A percentile compares a stretch with the other conserved stretches of the same genome.
These are phyloP conservation scores for Drosophila grimshawi DNA, from an alignment of 1,140 invertebrate genomes.

Conservation along the genomic window DNA sequence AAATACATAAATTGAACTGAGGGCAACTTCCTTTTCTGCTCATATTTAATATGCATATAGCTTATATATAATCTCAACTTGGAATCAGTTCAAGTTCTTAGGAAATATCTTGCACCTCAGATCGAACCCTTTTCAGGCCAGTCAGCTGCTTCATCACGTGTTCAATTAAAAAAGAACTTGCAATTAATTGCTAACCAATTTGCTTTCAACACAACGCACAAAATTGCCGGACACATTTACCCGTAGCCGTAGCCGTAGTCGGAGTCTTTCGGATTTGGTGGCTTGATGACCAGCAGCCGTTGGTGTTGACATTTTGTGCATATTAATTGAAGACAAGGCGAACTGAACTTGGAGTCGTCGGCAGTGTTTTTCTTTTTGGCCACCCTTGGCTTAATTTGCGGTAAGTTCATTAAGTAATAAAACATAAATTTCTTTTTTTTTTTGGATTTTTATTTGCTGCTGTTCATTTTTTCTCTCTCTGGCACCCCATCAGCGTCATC, in stretches of 20 bases:
- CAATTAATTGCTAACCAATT: conserved; percentile 76
- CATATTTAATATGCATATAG: no score
- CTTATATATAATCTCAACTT: no score
- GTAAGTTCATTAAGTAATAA: conserved; percentile 83
- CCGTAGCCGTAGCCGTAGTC: conserved; percentile 13
- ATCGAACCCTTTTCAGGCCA: conserved; percentile 27
- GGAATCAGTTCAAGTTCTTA: not conserved
- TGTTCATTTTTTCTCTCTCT: conserved; percentile 25
- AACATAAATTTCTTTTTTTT: conserved; percentile 78
- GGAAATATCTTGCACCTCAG: conserved; percentile 13
- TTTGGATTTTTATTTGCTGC: conserved; percentile 22
- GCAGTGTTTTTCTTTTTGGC: conserved; percentile 14
- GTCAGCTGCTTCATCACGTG: conserved; percentile 39
- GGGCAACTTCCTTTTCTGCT: no score
- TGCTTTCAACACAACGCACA: conserved; percentile 37
- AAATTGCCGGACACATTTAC: conserved; percentile 37
- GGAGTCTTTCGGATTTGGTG: conserved; percentile 26
- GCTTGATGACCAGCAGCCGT: conserved; percentile 61
- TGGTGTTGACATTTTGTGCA: conserved; percentile 78
- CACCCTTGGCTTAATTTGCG: conserved; percentile 80
- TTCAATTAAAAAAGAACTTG: conserved; percentile 72
- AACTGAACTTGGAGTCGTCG: conserved; percentile 19
- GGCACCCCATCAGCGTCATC: conserved; percentile 24
- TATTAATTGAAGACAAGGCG: conserved; percentile 77
- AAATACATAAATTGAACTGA: no score